Evolutionary conservation across 2,888 invertebrate species (phyloP).

Genomic region (Sclerodermus sp.): DNA sequence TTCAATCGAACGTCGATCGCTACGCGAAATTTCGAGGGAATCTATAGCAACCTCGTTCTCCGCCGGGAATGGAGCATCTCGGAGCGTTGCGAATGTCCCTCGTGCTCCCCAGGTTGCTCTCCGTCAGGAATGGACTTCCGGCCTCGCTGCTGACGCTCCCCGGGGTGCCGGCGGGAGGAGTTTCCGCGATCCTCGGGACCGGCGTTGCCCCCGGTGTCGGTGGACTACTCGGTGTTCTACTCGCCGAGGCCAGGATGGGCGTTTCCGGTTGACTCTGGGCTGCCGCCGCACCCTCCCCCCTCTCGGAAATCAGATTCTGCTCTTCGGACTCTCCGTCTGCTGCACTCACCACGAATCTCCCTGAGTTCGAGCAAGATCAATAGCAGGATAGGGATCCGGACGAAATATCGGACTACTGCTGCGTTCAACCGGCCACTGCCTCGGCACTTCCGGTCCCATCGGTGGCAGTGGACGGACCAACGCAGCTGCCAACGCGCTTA

Average conservation of each 20-base stretch:
- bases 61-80: conserved; percentile 52
- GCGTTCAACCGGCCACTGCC: too few relatives aligned
- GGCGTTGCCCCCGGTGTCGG: conserved; percentile 42
- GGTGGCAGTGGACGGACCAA: too few relatives aligned
- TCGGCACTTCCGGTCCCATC: too few relatives aligned
- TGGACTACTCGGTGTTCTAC: conserved; percentile 46
- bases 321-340: conserved; percentile 51
- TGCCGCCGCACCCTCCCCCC: conserved; percentile 20
- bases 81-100: conserved; percentile 44
- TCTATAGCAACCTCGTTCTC: conserved; percentile 47
- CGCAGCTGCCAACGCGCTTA: too few relatives aligned
- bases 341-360: conserved; percentile 58
- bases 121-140: conserved; percentile 58
- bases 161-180: conserved; percentile 57
- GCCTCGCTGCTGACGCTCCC: conserved; percentile 55
- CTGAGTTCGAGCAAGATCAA: conserved; percentile 47
- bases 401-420: too few relatives aligned
- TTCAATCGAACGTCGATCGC: too few relatives aligned
- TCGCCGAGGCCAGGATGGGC: conserved; percentile 39
- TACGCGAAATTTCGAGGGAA: too few relatives aligned
- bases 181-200: conserved; percentile 49
- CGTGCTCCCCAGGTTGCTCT: conserved; percentile 49
- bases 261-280: conserved; percentile 37
- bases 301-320: conserved; percentile 31
- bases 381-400: conserved; percentile 5